Base-by-base conservation (phyloP, 2,888 invertebrate species). In the Lithophane leautieri region DNA sequence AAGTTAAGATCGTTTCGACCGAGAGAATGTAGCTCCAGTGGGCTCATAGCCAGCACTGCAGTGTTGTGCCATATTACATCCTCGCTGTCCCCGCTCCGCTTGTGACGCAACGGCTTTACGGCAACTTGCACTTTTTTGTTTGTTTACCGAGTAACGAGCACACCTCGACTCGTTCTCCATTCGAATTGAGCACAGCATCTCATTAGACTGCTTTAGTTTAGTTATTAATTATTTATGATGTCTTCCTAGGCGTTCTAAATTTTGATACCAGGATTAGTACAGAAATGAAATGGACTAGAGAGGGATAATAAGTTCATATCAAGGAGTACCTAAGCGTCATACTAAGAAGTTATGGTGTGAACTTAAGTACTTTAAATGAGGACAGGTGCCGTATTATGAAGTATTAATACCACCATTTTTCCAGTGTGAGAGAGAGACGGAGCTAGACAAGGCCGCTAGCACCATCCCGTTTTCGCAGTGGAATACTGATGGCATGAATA, bases 1-100 rank as follows among this genome's bases (percentile, higher is more conserved):
- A 95, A 95, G 95, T 94, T 91, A 92, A 93, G 85, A 91, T 89
- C 88, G 92, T 93, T 94, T 92, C 91, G 88, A 89, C 90, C 85
- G 90, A 92, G 93, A 93, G 92, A 94, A 92, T 93, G 89, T 92
- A 92, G 89, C 92, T 92, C 91, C 84, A 85, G 79, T 85, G 73
- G 89, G 90, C 89, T 92, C 90, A 86, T 83, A 87, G 85, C 86
- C 84, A 86, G 88, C 87, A 87, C 87, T 89, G 85, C 88, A 89
- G 78, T 79, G 70, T 88, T 85, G 87, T 89, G 87, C 89, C 87
- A 89, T 86, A 90, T 88, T 88, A 90, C 89, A 89, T 90, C 90
- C 89, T 89, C 87, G 88, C 83, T 85, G 84, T 87, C 88, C 88
- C 90, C 90, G 89, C 90, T 90, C 68, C 84, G 86, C 86, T 89